Conservation (phyloP, 2,113 vertebrate species). For the Pampusana beccarii region DNA sequence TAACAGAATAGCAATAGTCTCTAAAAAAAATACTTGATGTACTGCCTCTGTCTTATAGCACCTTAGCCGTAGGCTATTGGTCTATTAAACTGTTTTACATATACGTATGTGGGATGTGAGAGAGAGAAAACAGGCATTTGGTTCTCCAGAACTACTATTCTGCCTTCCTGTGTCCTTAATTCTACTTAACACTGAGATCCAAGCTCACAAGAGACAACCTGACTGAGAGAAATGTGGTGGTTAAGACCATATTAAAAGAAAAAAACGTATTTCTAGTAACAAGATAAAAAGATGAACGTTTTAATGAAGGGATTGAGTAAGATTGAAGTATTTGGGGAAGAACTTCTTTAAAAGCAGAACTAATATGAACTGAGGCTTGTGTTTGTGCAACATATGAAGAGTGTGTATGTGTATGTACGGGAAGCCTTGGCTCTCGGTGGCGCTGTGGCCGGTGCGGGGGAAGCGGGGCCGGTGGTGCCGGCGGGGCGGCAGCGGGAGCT, state of each 20-base stretch:
- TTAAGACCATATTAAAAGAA: neutral
- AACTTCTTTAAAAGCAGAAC: neutral
- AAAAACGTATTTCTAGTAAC: neutral
- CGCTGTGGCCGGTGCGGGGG: neutral
- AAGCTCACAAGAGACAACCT: neutral
- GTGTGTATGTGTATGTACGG: rapidly evolving
- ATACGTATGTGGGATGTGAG: neutral
- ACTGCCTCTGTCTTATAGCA: neutral
- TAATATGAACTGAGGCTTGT: neutral
- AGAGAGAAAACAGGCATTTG: neutral
- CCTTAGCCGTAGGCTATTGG: neutral
- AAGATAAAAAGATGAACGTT: neutral
- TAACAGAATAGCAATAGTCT: neutral
- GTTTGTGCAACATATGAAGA: neutral
- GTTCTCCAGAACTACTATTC: neutral
- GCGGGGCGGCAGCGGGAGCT: neutral
- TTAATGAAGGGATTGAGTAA: neutral
- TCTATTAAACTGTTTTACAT: neutral
- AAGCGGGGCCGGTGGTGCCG: rapidly evolving
- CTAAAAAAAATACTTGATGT: neutral
- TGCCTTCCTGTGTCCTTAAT: neutral
- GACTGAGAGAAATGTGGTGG: neutral
- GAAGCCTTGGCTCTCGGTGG: rapidly evolving
- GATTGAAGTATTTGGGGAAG: neutral
- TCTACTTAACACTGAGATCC: neutral